Evolutionary conservation across 2,113 vertebrate species (phyloP).

Genomic region (Antechinus flavipes): DNA sequence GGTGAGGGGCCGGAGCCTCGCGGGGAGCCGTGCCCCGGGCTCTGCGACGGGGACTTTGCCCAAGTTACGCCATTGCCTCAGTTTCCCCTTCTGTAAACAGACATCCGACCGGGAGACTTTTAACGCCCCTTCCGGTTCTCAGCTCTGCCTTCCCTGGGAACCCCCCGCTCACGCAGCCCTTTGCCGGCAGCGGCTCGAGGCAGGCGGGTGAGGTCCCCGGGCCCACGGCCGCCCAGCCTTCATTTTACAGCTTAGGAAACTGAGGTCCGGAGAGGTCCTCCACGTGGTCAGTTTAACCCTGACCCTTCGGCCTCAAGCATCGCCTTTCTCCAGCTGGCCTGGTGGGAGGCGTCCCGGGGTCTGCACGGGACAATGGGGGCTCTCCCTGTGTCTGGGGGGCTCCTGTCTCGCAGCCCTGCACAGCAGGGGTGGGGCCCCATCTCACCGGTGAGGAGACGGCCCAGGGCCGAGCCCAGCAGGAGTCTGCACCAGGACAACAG

Average conservation of each 20-base stretch:
- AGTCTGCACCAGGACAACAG: too few species aligned
- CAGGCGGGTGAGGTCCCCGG: too few species aligned
- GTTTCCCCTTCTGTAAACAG: neutral
- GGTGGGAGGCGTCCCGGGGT: neutral
- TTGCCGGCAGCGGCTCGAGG: too few species aligned
- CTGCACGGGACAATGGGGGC: too few species aligned
- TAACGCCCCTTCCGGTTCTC: neutral
- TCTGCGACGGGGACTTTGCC: neutral
- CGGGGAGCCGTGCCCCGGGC: too few species aligned
- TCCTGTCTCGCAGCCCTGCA: too few species aligned
- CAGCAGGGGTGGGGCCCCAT: neutral
- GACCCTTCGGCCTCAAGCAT: too few species aligned
- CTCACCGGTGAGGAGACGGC: too few species aligned
- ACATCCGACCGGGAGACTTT: neutral
- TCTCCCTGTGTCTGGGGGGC: too few species aligned
- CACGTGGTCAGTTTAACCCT: neutral
- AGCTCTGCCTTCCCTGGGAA: neutral
- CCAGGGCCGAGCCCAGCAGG: too few species aligned
- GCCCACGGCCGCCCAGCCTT: too few species aligned
- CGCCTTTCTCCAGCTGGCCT: neutral
- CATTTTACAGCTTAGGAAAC: neutral
- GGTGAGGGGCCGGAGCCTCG: slow-evolving; percentile 78
- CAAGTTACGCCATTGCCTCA: neutral
- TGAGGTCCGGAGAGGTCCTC: neutral
- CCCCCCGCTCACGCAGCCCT: neutral